Base-by-base conservation (phyloP, 2,113 vertebrate species). In the Oryzias woworae region DNA sequence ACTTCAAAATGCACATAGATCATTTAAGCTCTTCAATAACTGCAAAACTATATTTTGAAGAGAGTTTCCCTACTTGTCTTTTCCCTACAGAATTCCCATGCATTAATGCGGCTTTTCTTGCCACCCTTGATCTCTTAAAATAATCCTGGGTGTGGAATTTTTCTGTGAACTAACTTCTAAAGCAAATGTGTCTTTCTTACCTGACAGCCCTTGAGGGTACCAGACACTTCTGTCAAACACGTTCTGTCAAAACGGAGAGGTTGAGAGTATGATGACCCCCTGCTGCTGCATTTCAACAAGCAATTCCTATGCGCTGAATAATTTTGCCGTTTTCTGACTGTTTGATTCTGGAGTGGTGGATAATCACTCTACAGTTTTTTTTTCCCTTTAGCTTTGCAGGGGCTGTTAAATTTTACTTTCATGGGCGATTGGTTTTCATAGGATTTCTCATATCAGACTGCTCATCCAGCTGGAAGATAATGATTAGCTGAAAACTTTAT, bases 231-330 rank as follows among this genome's bases (percentile, higher is more conserved):
- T 71, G 66, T 69, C 36, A 59, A 53, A 48, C 7, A 18, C 16
- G 31, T 36, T 36, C 8, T 36, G 31, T 36, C 36, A 36, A 76
- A 24, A 61, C 31, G 31, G 48, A 74, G 65, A 69, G 18, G 49
- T 54, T 1, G 7, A 45, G 53, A 16, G 61, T 54, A 49, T n/a
- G 18, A 58, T 67, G 73, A 72, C 58, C 54, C 24, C 66, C 44
- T 62, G 69, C 71, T 64, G 74, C 69, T 71, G 65, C 57, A 66
- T 68, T 66, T 69, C 62, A 73, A 50, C 66, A 81, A 71, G 26
- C 42, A 10, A 31, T 50, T 20, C 49, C 14, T 23, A 24, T 49
- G 66, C 43, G 44, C 22, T 69, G 12, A 60, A 60, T 31, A 26
- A 67, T 71, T 66, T 78, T 63, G 26, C 71, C 50, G 23, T 26